Evolutionary conservation across 2,797 vertebrate species (phyloP), one percentile per base, ranked within the genome.

Genomic region (Cyclura pinguis): DNA sequence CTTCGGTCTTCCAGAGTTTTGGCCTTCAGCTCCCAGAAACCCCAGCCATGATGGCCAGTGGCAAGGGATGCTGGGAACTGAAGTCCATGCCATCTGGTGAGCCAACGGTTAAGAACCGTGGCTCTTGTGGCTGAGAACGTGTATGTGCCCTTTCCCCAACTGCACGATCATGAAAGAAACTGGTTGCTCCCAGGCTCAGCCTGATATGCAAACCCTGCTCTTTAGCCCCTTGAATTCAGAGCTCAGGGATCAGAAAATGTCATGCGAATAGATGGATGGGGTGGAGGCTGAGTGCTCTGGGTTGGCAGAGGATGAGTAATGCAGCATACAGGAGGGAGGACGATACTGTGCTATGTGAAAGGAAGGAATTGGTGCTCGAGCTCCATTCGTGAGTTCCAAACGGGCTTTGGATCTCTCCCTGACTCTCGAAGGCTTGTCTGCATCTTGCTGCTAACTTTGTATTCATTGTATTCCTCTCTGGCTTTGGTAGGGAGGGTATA

Each of bases 381-480:
- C 10, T 6, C 55, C 80, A 20, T 72, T 86, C 85, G 67, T 80
- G 78, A 83, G 89, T 47, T 80, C 16, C 18, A 47, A 72, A 76
- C 64, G 57, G 74, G 67, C 52, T 93, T 92, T 83, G 72, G 74
- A 59, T 67, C 38, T 50, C 1, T 85, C 32, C 13, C 50, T 29
- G 88, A 90, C 86, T 88, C 91, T 85, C 35, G 18, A 35, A n/a
- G 74, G 24, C 86, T 78, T 92, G 35, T 5, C 90, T 73, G 67
- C 52, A 50, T 85, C 74, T 85, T 10, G 8, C 29, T 80, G 77
- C 52, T 93, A 57, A 90, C 86, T 87, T 90, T 55, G 20, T 52
- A 89, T 93, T 94, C 91, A 74, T 42, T 35, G 14, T 80, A 59
- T 81, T 91, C 64, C 14, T 47, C 64, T n/a, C 57, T 20, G 59